phyloP scores from a whole-genome alignment of 2,797 vertebrate genomes.

The Sebastolobus alascanus region DNA sequence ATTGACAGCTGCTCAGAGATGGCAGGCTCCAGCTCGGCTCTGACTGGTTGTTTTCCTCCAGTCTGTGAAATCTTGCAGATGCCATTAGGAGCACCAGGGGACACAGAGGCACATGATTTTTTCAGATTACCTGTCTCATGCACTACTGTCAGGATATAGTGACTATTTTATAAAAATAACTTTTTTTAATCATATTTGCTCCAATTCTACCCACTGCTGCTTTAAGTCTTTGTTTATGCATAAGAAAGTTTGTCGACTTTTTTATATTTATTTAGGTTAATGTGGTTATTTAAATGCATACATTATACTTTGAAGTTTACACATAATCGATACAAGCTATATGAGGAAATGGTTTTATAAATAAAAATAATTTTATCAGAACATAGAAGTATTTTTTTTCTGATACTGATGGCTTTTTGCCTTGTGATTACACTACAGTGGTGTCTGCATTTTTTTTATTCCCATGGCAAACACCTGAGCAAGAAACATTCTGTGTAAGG shows the following conservation, averaged over 20 bases:
- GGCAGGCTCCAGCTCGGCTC: no score
- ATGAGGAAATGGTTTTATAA: background rate
- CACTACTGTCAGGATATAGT: no score
- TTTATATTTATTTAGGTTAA: background rate
- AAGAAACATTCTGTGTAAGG: background rate
- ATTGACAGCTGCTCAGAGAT: no score
- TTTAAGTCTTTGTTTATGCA: no score
- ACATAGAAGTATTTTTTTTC: background rate
- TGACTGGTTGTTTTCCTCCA: no score
- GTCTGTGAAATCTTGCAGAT: no score
- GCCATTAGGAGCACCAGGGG: no score
- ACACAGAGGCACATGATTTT: no score
- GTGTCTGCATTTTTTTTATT: background rate
- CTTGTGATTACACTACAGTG: background rate
- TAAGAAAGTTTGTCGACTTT: background rate
- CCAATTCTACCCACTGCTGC: no score
- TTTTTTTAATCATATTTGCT: no score
- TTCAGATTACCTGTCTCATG: no score
- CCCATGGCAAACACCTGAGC: background rate
- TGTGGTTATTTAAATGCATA: background rate
- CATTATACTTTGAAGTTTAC: background rate
- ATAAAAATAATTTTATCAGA: background rate
- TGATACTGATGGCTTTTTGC: background rate
- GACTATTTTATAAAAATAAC: no score
- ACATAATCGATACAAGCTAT: background rate